These are phyloP conservation scores for Dione juno DNA, from an alignment of 2,888 invertebrate genomes.

Conservation along the genomic window DNA sequence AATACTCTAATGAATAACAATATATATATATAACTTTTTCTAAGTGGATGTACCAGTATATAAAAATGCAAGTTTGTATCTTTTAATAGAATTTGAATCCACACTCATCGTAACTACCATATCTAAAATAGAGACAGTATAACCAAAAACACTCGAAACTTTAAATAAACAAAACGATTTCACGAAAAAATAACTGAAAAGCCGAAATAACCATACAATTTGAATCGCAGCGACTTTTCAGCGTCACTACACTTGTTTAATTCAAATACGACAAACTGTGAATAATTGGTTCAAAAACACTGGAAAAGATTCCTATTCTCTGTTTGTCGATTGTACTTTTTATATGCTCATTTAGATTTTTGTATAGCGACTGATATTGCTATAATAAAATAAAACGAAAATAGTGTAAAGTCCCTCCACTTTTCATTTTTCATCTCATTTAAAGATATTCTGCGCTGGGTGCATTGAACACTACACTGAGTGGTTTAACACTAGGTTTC, in stretches of 20 bases:
- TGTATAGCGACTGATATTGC: too few species aligned
- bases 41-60: too few species aligned
- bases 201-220: slow-evolving; percentile 21
- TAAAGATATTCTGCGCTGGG: too few species aligned
- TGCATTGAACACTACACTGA: too few species aligned
- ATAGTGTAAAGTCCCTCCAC: too few species aligned
- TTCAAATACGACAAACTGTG: slow-evolving; percentile 40
- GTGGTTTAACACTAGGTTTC: neutral
- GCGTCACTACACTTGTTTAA: slow-evolving; percentile 35
- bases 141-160: neutral
- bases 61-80: too few species aligned
- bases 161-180: neutral
- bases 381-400: too few species aligned
- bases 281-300: slow-evolving; percentile 41
- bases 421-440: too few species aligned
- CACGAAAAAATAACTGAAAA: neutral
- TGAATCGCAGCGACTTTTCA: slow-evolving; percentile 30
- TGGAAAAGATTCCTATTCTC: neutral
- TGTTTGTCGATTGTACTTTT: neutral
- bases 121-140: neutral
- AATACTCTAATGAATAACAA: too few species aligned
- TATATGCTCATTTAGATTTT: too few species aligned
- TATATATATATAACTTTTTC: too few species aligned
- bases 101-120: neutral
- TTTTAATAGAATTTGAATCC: neutral